These are phyloP conservation scores for Neolamprologus brichardi DNA, from an alignment of 2,113 vertebrate species.

Conservation along the genomic window DNA sequence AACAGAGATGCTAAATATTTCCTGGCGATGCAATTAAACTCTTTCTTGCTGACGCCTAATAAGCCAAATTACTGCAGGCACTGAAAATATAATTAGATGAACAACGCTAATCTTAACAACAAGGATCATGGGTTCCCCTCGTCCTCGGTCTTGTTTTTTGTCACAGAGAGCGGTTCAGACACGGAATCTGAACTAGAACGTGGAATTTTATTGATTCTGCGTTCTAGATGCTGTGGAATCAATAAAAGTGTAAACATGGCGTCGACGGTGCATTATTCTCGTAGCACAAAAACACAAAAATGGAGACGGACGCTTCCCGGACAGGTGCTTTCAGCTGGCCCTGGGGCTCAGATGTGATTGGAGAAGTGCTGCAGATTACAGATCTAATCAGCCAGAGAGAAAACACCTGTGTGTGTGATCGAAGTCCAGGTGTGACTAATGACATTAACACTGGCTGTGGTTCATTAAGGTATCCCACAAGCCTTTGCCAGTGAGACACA, in stretches of 20 bases:
- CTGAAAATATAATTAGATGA: conserved; percentile 18
- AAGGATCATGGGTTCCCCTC: not conserved
- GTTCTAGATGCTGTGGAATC: not conserved
- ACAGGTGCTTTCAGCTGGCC: not conserved
- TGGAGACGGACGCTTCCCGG: fast-evolving
- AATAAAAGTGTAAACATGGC: not conserved
- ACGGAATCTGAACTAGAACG: not conserved
- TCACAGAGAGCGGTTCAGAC: not conserved
- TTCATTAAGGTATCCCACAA: not conserved
- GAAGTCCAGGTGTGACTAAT: not conserved
- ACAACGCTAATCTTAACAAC: not conserved
- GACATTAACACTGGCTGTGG: not conserved
- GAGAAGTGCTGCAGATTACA: not conserved
- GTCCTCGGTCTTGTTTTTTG: not conserved
- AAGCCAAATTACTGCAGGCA: conserved; percentile 27
- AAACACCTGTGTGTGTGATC: not conserved
- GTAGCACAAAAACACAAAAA: not conserved
- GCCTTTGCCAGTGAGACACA: not conserved
- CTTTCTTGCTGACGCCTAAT: conserved; percentile 17
- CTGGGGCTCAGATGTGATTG: not conserved
- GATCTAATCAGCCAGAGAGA: not conserved
- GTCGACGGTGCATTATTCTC: not conserved
- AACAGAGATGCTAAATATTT: conserved; percentile 26
- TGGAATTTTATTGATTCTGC: fast-evolving
- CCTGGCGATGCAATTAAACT: conserved; percentile 22